Conservation (phyloP, 2,113 vertebrate species). For the Pachyramphus minor region DNA sequence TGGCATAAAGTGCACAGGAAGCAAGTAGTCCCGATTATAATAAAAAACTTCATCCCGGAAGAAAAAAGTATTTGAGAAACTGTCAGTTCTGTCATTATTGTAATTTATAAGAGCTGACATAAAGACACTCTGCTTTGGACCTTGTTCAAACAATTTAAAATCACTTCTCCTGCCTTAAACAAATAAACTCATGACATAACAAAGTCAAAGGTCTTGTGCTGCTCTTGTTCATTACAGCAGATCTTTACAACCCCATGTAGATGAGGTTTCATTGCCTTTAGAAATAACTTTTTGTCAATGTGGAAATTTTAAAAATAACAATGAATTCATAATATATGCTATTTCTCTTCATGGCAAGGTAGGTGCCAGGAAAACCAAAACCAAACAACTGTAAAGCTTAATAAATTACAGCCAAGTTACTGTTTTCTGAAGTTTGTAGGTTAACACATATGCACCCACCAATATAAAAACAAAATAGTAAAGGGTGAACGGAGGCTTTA, state of each 20-base stretch:
- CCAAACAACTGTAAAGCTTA: background rate
- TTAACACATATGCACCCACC: background rate
- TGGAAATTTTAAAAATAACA: background rate
- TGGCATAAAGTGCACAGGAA: background rate
- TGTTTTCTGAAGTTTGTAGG: background rate
- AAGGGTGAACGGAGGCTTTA: background rate
- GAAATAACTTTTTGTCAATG: background rate
- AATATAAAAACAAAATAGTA: background rate
- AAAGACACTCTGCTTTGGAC: background rate
- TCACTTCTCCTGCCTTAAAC: background rate
- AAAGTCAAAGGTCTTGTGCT: background rate
- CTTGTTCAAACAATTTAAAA: conserved; percentile 44
- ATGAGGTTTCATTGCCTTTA: background rate
- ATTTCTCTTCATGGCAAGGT: background rate
- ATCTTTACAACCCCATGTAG: background rate
- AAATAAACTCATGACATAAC: background rate
- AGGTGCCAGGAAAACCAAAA: background rate
- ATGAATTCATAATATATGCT: background rate
- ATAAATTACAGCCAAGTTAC: background rate
- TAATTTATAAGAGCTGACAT: background rate
- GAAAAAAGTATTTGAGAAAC: background rate
- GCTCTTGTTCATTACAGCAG: background rate
- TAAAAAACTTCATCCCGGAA: background rate
- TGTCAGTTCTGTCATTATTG: background rate
- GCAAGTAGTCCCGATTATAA: background rate